Percentiles rank a stretch among this genome's conserved stretches.
Evolutionary conservation across 2,113 vertebrate genomes (phyloP).

Genomic region (Prochilodus magdalenae): DNA sequence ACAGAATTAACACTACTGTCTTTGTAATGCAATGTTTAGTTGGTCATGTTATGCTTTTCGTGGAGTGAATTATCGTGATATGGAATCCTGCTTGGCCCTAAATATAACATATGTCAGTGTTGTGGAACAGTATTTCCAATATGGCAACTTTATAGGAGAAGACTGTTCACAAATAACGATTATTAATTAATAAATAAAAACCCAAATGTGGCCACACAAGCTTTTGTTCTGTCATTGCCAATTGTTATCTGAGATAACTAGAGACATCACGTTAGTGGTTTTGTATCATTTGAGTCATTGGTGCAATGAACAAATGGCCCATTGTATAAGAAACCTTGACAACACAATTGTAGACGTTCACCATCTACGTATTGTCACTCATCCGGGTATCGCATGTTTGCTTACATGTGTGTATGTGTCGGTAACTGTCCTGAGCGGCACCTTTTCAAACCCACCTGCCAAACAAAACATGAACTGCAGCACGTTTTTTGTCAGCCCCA

Average conservation of each 20-base stretch:
- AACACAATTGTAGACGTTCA: neutral
- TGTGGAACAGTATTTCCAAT: too few species aligned
- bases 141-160: too few species aligned
- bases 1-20: too few species aligned
- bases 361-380: neutral
- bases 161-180: too few species aligned
- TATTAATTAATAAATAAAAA: too few species aligned
- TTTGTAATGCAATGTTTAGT: too few species aligned
- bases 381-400: neutral
- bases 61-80: too few species aligned
- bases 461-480: conserved; percentile 66
- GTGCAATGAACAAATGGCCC: conserved; percentile 1
- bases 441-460: conserved; percentile 64
- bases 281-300: neutral
- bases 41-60: too few species aligned
- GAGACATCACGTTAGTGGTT: neutral
- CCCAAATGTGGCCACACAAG: too few species aligned
- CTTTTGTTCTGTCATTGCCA: too few species aligned
- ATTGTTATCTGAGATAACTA: neutral
- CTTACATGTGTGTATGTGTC: conserved; percentile 56
- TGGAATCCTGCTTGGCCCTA: too few species aligned
- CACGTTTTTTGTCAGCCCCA: conserved; percentile 56
- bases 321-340: neutral
- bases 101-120: too few species aligned
- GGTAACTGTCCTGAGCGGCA: conserved; percentile 41